Evolutionary conservation across 1,140 invertebrate species (phyloP).

Genomic region (Drosophila melanogaster): Release_6_plus_ISO1_MT NT_037436.4:13706001-13706500

Average conservation of each 20-base stretch:
- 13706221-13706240: constrained; percentile 75
- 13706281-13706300: constrained; percentile 45
- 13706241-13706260: constrained; percentile 81
- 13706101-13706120: constrained; percentile 4
- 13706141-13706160: constrained; percentile 9
- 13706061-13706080: constrained; percentile 59
- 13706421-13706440: no score
- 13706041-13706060: constrained; percentile 53
- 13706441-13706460: no score
- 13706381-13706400: no score
- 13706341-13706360: background rate
- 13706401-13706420: no score
- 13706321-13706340: constrained; percentile 25
- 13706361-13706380: background rate
- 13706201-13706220: constrained; percentile 70
- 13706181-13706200: constrained; percentile 60
- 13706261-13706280: constrained; percentile 77
- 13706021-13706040: constrained; percentile 37
- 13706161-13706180: constrained; percentile 55
- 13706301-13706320: constrained; percentile 20
- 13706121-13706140: background rate
- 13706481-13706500: no score
- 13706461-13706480: no score
- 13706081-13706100: constrained; percentile 37
- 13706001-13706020: constrained; percentile 12